Percentiles rank a stretch among this genome's conserved stretches.
phyloP scores from a whole-genome alignment of 1,140 invertebrate species.

The Oscheius sp. region DNA sequence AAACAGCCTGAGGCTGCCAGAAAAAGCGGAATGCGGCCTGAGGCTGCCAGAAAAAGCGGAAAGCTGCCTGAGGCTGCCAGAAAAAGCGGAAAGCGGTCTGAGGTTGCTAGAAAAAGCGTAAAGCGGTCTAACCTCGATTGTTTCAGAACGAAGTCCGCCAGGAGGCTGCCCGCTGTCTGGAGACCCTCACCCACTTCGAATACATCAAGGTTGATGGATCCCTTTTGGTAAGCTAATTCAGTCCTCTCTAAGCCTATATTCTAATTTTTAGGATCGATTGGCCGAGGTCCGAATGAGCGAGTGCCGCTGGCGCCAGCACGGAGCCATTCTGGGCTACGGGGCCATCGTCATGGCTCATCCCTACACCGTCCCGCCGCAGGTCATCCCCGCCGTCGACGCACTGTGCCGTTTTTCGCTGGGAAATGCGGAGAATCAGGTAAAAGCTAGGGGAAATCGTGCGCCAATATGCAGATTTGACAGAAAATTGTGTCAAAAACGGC shows the following conservation, averaged over 20 bases:
- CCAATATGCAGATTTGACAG: not conserved
- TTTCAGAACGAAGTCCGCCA: conserved; percentile 8
- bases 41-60: too few species aligned
- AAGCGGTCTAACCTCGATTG: not conserved
- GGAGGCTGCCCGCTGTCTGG: not conserved
- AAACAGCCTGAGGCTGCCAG: too few species aligned
- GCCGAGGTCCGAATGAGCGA: not conserved
- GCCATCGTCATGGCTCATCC: not conserved
- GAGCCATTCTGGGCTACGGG: not conserved
- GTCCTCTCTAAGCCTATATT: not conserved
- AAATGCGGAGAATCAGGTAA: not conserved
- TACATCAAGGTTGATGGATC: conserved; percentile 3
- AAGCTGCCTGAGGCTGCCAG: too few species aligned
- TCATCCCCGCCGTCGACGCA: not conserved
- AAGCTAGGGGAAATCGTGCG: not conserved
- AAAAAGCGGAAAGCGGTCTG: too few species aligned
- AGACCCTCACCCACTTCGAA: conserved; percentile 8
- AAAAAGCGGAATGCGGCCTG: too few species aligned
- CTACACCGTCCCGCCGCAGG: not conserved
- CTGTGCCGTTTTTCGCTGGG: not conserved
- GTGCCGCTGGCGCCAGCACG: not conserved
- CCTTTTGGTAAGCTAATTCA: not conserved
- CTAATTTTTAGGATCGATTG: not conserved
- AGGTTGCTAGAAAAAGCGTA: too few species aligned
- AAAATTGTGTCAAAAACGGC: too few species aligned